Evolutionary conservation across 2,888 invertebrate genomes (phyloP).

Genomic region (Catotricha subobsoleta): DNA sequence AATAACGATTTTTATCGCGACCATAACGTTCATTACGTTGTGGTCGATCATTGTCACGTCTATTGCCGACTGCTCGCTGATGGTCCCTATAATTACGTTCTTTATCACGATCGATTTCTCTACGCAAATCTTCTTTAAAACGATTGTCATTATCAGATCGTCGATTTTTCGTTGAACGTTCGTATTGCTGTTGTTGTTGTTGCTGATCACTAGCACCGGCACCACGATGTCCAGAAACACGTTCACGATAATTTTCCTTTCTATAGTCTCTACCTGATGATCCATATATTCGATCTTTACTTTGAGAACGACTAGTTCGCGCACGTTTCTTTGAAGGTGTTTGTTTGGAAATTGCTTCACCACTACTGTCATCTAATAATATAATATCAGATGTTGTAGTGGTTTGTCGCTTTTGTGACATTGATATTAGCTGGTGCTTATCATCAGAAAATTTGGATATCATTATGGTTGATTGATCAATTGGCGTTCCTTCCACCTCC

Average conservation of each 20-base stretch:
- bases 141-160: constrained; percentile 30
- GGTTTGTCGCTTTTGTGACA: constrained; percentile 27
- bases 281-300: constrained; percentile 8
- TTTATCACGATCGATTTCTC: constrained; percentile 31
- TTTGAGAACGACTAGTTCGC: constrained; percentile 20
- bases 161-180: constrained; percentile 14
- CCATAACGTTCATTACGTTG: constrained; percentile 21
- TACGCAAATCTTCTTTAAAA: constrained; percentile 27
- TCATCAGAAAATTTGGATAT: constrained; percentile 8
- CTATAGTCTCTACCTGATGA: constrained; percentile 16
- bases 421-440: constrained; percentile 5
- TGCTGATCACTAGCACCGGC: constrained; percentile 19
- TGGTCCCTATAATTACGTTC: constrained; percentile 31
- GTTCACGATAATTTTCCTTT: constrained; percentile 16
- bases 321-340: constrained; percentile 9
- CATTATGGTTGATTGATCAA: background rate
- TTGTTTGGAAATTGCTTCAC: constrained; percentile 32
- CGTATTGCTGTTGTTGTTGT: constrained; percentile 15
- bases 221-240: constrained; percentile 18
- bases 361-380: constrained; percentile 45
- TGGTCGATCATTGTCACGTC: no score
- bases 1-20: constrained; percentile 22
- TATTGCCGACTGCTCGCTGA: no score
- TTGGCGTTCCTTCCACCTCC: constrained; percentile 37
- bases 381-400: constrained; percentile 37